Evolutionary conservation across 2,113 vertebrate species (phyloP).

Genomic region (Aegithalos caudatus): DNA sequence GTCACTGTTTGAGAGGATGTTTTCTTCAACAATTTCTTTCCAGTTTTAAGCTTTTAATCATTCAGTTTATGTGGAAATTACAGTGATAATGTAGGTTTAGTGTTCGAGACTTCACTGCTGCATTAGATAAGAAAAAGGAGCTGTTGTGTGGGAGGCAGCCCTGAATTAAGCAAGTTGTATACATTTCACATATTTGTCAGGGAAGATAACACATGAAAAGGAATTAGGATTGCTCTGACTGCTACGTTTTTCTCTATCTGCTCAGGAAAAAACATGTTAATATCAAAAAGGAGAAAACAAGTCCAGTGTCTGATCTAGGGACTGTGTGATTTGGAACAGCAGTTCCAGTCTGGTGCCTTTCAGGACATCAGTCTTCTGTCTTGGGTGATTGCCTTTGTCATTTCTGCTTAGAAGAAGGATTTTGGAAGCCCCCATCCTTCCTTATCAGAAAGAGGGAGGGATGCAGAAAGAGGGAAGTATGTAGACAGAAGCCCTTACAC

Average conservation of each 20-base stretch:
- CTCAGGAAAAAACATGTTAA: neutral
- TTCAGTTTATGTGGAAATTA: constrained; percentile 19
- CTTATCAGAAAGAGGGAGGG: neutral
- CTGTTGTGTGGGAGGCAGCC: neutral
- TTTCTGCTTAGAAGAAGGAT: neutral
- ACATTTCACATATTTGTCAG: neutral
- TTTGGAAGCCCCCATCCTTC: neutral
- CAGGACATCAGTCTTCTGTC: neutral
- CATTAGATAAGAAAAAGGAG: constrained; percentile 16
- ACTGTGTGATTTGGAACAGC: neutral
- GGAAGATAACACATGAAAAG: neutral
- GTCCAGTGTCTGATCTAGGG: neutral
- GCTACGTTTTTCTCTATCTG: neutral
- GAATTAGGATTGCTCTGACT: neutral
- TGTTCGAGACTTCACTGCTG: neutral
- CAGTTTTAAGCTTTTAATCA: neutral
- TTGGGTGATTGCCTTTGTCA: neutral
- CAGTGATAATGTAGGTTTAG: neutral
- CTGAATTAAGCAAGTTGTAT: constrained; percentile 11
- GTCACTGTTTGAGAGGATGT: neutral
- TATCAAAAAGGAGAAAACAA: neutral
- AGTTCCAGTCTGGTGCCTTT: neutral
- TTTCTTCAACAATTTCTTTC: neutral
- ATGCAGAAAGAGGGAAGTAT: neutral
- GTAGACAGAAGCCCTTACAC: neutral